phyloP scores from a whole-genome alignment of 1,140 invertebrate genomes.

The Meloidogyne chitwoodi region DNA sequence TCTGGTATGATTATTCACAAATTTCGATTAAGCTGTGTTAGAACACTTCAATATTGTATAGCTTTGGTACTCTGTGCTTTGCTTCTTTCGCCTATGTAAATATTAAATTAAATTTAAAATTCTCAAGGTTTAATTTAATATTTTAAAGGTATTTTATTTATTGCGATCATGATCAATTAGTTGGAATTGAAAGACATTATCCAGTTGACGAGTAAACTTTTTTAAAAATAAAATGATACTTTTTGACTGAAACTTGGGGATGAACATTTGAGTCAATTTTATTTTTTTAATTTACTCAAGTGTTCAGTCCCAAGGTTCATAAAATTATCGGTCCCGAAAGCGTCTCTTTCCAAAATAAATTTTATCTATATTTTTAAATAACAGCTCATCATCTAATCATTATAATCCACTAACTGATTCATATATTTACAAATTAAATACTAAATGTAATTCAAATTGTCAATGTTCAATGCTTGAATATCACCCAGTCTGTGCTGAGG shows the following conservation, averaged over 20 bases:
- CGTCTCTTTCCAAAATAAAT: too few relatives aligned
- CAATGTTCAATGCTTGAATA: conserved; percentile 48
- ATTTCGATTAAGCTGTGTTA: conserved; percentile 54
- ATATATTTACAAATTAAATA: conserved; percentile 34
- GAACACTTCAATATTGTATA: conserved; percentile 56
- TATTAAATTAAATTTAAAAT: too few relatives aligned
- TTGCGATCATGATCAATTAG: conserved; percentile 55
- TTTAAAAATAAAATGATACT: too few relatives aligned
- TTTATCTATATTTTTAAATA: neutral
- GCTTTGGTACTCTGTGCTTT: conserved; percentile 51
- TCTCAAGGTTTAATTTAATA: too few relatives aligned
- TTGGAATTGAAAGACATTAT: conserved; percentile 54
- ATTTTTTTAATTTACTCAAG: too few relatives aligned
- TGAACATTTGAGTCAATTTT: too few relatives aligned
- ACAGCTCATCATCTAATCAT: conserved; percentile 38
- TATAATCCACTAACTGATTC: conserved; percentile 36
- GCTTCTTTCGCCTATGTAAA: conserved; percentile 53
- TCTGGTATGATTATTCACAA: conserved; percentile 55
- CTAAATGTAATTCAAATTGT: conserved; percentile 50
- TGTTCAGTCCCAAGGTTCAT: too few relatives aligned
- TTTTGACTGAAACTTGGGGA: too few relatives aligned
- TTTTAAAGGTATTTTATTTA: conserved; percentile 49
- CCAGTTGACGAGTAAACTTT: conserved; percentile 46
- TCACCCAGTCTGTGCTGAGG: conserved; percentile 58
- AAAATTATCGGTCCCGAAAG: too few relatives aligned